phyloP scores from a whole-genome alignment of 2,797 vertebrate genomes.

The Pachyuromys duprasi region DNA sequence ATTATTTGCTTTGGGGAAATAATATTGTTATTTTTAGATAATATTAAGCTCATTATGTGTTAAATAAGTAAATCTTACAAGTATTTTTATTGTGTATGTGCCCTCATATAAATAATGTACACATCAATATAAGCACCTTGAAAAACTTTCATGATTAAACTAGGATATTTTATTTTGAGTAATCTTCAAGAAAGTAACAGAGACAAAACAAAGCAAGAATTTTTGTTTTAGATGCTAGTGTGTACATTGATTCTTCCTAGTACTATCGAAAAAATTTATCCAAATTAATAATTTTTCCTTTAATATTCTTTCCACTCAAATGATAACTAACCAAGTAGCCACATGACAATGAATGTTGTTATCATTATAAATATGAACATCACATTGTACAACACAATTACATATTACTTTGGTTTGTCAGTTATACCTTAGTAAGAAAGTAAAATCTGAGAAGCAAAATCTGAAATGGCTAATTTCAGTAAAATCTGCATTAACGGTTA shows the following conservation, averaged over 20 bases:
- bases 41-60: neutral
- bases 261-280: neutral
- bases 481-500: neutral
- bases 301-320: neutral
- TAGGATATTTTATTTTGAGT: neutral
- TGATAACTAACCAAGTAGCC: neutral
- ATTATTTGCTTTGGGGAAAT: neutral
- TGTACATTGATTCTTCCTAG: neutral
- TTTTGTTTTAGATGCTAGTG: neutral
- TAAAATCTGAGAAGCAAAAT: neutral
- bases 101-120: neutral
- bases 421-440: neutral
- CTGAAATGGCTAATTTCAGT: neutral
- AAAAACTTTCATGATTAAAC: neutral
- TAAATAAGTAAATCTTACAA: neutral
- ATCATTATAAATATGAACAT: neutral
- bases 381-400: neutral
- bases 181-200: neutral
- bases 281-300: neutral
- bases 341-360: neutral
- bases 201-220: neutral
- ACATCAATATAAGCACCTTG: too few species aligned
- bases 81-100: neutral
- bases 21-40: neutral
- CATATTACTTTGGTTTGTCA: neutral